These are phyloP conservation scores for Drosophila helvetica DNA, from an alignment of 2,888 invertebrate species.

Conservation along the genomic window DNA sequence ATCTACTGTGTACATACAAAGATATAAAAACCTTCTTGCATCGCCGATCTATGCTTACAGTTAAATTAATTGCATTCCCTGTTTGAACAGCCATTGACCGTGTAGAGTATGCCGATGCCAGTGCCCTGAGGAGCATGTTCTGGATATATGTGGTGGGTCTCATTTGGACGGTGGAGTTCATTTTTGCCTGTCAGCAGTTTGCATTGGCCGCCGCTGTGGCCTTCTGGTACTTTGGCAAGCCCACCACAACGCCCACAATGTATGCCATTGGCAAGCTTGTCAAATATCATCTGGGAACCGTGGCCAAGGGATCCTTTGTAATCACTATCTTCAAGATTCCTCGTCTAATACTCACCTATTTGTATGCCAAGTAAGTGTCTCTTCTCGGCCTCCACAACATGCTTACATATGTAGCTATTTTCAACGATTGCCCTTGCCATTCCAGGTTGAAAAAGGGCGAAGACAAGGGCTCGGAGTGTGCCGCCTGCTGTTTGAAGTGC, in stretches of 20 bases:
- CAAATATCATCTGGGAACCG: conserved; percentile 96
- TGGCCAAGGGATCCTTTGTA: conserved; percentile 96
- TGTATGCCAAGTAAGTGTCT: conserved; percentile 92
- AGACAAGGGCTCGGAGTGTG: conserved; percentile 90
- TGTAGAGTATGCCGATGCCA: conserved; percentile 90
- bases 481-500: conserved; percentile 90
- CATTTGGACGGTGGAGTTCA: conserved; percentile 97
- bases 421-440: conserved; percentile 49
- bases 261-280: conserved; percentile 88
- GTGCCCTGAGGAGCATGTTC: conserved; percentile 96
- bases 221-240: conserved; percentile 95
- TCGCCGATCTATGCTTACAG: not conserved
- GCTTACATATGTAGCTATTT: not conserved
- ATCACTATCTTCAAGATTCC: conserved; percentile 97
- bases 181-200: conserved; percentile 97
- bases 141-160: conserved; percentile 96
- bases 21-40: not conserved
- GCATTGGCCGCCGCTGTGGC: conserved; percentile 96
- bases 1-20: conserved; percentile 29
- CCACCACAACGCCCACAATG: conserved; percentile 87
- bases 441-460: conserved; percentile 87
- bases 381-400: not conserved
- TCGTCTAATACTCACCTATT: conserved; percentile 92
- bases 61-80: not conserved
- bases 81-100: conserved; percentile 85